Percentiles rank a stretch among this genome's conserved stretches.
Evolutionary conservation across 2,797 vertebrate genomes (phyloP).

Genomic region (Zenarchopterus dispar): DNA sequence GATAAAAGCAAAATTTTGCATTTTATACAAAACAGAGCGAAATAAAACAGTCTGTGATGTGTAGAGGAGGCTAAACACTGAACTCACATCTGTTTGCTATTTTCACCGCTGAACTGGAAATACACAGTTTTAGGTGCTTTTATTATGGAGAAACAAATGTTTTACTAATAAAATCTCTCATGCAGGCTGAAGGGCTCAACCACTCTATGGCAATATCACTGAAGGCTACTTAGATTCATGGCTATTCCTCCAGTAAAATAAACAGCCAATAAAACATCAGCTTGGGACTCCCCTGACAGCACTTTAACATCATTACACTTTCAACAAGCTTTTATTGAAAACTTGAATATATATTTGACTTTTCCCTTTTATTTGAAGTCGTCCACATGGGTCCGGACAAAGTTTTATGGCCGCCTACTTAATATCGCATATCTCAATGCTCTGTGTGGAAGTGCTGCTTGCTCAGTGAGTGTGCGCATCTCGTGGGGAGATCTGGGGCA

Average conservation of each 20-base stretch:
- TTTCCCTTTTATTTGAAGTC: conserved; percentile 71
- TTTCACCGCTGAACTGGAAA: conserved; percentile 74
- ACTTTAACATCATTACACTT: conserved; percentile 81
- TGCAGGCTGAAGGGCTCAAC: conserved; percentile 71
- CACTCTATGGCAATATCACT: conserved; percentile 75
- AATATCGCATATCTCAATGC: conserved; percentile 74
- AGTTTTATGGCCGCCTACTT: conserved; percentile 73
- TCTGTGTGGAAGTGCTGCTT: conserved; percentile 41
- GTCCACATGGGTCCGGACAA: conserved; percentile 62
- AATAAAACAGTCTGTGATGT: conserved; percentile 32
- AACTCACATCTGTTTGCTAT: conserved; percentile 78
- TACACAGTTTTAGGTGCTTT: conserved; percentile 53
- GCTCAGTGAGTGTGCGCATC: conserved; percentile 61
- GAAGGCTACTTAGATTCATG: conserved; percentile 81
- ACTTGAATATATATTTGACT: conserved; percentile 77
- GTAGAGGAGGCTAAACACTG: conserved; percentile 22
- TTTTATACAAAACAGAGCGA: conserved; percentile 39
- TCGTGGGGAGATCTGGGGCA: conserved; percentile 73
- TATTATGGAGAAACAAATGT: conserved; percentile 78
- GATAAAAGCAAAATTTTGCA: conserved; percentile 12
- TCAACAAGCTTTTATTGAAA: conserved; percentile 80
- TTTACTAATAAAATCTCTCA: conserved; percentile 80
- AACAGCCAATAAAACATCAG: conserved; percentile 83
- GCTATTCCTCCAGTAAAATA: conserved; percentile 80
- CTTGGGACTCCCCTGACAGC: conserved; percentile 72